Evolutionary conservation across 2,888 invertebrate genomes (phyloP), one percentile per base, ranked within the genome.

Genomic region (Eustalomyia histrio): DNA sequence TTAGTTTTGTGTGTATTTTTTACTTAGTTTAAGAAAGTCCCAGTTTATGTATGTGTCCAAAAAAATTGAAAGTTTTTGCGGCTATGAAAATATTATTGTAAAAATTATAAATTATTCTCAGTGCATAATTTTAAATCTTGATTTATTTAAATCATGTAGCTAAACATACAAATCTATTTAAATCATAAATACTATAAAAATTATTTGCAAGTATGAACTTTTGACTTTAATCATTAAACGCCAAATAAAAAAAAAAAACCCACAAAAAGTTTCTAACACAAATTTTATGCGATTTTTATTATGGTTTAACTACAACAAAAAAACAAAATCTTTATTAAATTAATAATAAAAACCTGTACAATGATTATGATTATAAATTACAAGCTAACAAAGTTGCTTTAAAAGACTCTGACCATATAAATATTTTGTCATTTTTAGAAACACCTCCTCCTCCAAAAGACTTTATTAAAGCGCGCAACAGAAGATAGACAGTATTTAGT

Each of bases 381-480:
- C 5, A 1, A 39, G 39, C 10, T 35, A n/a, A n/a, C n/a, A 17
- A 58, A 14, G 17, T 17, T 10, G 8, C 14, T 18, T 35, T 29
- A 39, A 16, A 39, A 33, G 16, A 12, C 50, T 60, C 12, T 60
- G 16, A 69, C 50, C 50, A 58, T 12, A 52, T 60, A 69, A 69
- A 69, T 60, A 35, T 58, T 35, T 52, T 50, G 6, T 35, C n/a
- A 33, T 18, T 52, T 14, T 21, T 21, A 16, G 16, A 35, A 35
- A 35, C 60, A 39, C 39, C 60, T 60, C 60, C 17, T 29, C 29
- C 7, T 17, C 7, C 1, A n/a, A n/a, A 43, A 61, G 18, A 1
- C 14, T 7, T 2, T 39, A 39, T 39, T 39, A 58, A 29, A 57
- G 5, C 2, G 12, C 39, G 24, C 24, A 3, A 24, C 3, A 39